Evolutionary conservation across 1,140 invertebrate genomes (phyloP), one percentile per base, ranked within the genome.

Genomic region (Neodiprion virginianus): DNA sequence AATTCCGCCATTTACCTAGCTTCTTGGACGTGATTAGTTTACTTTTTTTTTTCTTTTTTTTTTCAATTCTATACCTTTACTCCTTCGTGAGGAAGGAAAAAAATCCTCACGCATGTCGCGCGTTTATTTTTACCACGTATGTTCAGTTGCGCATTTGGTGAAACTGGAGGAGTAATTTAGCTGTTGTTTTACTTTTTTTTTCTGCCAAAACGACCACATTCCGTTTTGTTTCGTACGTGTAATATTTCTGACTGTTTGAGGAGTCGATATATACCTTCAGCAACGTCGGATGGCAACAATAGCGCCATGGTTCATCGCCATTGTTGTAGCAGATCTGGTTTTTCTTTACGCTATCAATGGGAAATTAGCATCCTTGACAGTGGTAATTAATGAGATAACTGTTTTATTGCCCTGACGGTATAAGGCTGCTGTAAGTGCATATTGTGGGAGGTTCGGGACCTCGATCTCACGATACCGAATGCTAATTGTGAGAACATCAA

Each of bases 401-500:
- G 67, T 69, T 61, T 61, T 7, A 61, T 61, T 17, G 21, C 67
- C 23, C 11, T 69, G 68, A 8, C 21, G 21, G 14, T 66, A 21
- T 21, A 66, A 66, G 47, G 68, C 11, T 7, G 70, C 21, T 71
- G 48, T 12, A 49, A 21, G 67, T 8, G 17, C 67, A 65, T 68
- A 21, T 21, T 69, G 40, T 69, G 17, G 21, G 10, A 69, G 14
- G 17, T 14, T 3, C 11, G 17, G 72, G 78, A 70, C 77, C 80
- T 48, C 75, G 74, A 82, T 82, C 81, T 82, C 81, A 82, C 81
- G 81, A 82, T 82, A 80, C 65, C 67, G 79, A 81, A 82, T 79
- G 77, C 75, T 81, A 82, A 82, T 76, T 75, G 79, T 82, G 80
- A 71, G 79, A 82, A 81, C 76, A 67, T 76, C 69, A 17, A 61